Conservation (phyloP, 1,140 invertebrate genomes). For the Pseudomyrmex sp. region DNA sequence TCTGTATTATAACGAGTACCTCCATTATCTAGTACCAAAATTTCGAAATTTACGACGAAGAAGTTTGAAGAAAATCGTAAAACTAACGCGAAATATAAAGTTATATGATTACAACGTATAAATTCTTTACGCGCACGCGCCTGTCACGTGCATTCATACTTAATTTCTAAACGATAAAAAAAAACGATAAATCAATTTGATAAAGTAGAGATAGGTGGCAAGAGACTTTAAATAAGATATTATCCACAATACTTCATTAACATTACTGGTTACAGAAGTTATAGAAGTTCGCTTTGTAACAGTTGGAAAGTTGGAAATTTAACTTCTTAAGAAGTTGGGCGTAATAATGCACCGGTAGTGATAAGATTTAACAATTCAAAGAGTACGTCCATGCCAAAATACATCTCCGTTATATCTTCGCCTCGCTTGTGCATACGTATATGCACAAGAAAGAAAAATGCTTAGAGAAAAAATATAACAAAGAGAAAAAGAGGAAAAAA, state of each 20-base stretch:
- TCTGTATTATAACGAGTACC: constrained; percentile 11
- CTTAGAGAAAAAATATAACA: not conserved
- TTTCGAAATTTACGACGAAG: not conserved
- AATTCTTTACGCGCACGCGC: not conserved
- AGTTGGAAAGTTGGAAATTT: constrained; percentile 44
- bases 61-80: constrained; percentile 24
- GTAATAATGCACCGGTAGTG: constrained; percentile 35
- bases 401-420: constrained; percentile 1
- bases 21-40: not conserved
- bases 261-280: constrained; percentile 21
- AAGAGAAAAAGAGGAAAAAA: not conserved
- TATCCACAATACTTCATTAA: constrained; percentile 48
- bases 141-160: not conserved
- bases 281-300: constrained; percentile 52
- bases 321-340: constrained; percentile 32
- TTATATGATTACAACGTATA: not conserved
- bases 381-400: constrained; percentile 13
- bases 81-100: not conserved
- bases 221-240: constrained; percentile 33
- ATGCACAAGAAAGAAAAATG: too few species aligned
- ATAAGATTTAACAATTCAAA: constrained; percentile 31
- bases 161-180: not conserved
- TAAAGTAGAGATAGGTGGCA: constrained; percentile 6
- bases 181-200: constrained; percentile 27
- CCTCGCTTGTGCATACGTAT: not conserved